phyloP scores from a whole-genome alignment of 2,888 invertebrate species.

The Magallana nippona region DNA sequence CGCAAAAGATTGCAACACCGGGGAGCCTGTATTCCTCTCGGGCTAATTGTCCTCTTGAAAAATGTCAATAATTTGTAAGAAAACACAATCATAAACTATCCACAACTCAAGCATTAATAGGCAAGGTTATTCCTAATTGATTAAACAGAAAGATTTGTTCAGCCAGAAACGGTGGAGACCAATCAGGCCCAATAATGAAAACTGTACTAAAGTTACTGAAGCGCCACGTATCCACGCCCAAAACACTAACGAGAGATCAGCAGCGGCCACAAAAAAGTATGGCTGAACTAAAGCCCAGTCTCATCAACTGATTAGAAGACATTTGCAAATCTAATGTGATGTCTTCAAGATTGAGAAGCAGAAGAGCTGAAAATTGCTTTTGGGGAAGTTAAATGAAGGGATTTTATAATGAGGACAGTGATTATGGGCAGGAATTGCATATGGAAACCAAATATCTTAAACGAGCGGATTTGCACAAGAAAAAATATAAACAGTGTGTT shows the following conservation, averaged over 20 bases:
- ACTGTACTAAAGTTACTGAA: conserved; percentile 4
- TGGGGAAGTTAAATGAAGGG: too few relatives aligned
- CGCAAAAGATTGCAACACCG: not conserved
- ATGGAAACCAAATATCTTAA: too few relatives aligned
- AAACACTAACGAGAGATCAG: not conserved
- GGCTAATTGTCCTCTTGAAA: conserved; percentile 17
- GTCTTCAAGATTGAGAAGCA: not conserved
- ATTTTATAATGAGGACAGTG: too few relatives aligned
- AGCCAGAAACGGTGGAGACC: not conserved
- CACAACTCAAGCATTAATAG: not conserved
- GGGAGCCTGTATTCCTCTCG: not conserved
- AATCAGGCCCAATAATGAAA: conserved; percentile 21
- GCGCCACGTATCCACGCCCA: not conserved
- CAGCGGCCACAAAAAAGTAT: not conserved
- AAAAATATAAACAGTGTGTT: too few relatives aligned
- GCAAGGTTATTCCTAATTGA: conserved; percentile 26
- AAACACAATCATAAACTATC: conserved; percentile 23
- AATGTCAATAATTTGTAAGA: conserved; percentile 26
- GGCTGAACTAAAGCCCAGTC: not conserved
- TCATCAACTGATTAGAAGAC: conserved; percentile 4
- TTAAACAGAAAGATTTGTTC: conserved; percentile 20
- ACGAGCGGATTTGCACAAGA: too few relatives aligned
- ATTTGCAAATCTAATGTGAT: conserved; percentile 9
- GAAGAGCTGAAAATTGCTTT: not conserved
- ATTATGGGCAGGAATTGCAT: too few relatives aligned